These are phyloP conservation scores for Vulpes lagopus DNA, from an alignment of 2,113 vertebrate genomes.

Conservation along the genomic window DNA sequence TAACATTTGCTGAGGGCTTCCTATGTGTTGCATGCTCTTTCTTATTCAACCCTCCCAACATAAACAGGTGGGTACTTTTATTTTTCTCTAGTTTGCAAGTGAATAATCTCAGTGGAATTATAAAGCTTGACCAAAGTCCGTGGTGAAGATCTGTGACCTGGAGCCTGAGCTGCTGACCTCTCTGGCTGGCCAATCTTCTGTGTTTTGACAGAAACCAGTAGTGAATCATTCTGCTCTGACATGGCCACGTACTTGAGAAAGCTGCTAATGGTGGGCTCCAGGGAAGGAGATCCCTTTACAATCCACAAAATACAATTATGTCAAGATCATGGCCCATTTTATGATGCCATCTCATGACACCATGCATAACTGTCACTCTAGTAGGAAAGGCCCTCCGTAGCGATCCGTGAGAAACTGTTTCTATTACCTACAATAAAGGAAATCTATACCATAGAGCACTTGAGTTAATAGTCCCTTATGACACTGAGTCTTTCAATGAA, in stretches of 20 bases:
- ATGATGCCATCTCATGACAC: constrained; percentile 35
- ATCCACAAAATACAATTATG: constrained; percentile 55
- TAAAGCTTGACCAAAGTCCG: background rate
- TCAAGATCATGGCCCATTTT: constrained; percentile 53
- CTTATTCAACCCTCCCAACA: background rate
- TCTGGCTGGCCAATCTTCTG: no score
- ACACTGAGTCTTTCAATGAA: constrained; percentile 51
- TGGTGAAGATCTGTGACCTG: background rate
- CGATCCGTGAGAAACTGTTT: background rate
- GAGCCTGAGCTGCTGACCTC: background rate
- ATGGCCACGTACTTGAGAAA: background rate
- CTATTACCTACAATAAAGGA: constrained; percentile 63
- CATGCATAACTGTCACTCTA: background rate
- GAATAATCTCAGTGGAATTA: background rate
- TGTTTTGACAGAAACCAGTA: background rate
- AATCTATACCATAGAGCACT: constrained; percentile 37
- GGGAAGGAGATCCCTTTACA: constrained; percentile 60
- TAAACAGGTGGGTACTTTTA: background rate
- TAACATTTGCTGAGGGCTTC: background rate
- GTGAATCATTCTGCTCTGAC: background rate
- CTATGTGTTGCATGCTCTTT: background rate
- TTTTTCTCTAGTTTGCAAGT: background rate
- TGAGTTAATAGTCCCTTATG: constrained; percentile 56
- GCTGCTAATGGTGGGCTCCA: background rate
- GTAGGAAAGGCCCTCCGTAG: background rate